phyloP scores from a whole-genome alignment of 2,113 vertebrate species.

The Narcine bancroftii region DNA sequence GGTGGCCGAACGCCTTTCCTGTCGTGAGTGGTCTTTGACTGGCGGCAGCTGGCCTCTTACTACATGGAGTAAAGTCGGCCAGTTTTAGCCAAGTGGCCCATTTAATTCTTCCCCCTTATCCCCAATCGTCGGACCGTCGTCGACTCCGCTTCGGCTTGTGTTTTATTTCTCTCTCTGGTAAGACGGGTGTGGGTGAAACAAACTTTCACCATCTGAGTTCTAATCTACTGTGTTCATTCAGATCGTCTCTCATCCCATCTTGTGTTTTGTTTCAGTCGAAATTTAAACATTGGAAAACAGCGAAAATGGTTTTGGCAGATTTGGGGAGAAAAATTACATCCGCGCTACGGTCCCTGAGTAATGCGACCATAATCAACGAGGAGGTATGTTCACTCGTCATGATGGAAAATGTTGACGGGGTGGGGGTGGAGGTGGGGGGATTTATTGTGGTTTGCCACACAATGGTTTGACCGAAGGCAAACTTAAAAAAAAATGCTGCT shows the following conservation, averaged over 20 bases:
- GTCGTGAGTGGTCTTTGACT: neutral
- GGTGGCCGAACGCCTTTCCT: neutral
- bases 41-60: neutral
- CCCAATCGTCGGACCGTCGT: neutral
- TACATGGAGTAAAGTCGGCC: neutral
- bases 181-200: neutral
- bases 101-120: no score
- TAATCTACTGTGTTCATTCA: neutral
- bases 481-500: no score
- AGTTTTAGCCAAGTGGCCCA: neutral
- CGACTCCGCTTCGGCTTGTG: neutral
- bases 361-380: conserved; percentile 98
- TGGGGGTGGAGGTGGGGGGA: no score
- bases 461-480: neutral
- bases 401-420: neutral
- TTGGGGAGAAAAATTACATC: conserved; percentile 97
- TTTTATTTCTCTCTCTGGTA: neutral
- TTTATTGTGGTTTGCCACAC: neutral
- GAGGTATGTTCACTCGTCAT: conserved; percentile 61
- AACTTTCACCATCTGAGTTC: no score
- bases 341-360: conserved; percentile 92
- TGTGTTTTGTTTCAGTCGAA: neutral
- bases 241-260: neutral
- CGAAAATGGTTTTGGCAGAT: conserved; percentile 93
- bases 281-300: conserved; percentile 41